Conservation (phyloP, 1,140 invertebrate genomes). For the Myzus persicae region DNA sequence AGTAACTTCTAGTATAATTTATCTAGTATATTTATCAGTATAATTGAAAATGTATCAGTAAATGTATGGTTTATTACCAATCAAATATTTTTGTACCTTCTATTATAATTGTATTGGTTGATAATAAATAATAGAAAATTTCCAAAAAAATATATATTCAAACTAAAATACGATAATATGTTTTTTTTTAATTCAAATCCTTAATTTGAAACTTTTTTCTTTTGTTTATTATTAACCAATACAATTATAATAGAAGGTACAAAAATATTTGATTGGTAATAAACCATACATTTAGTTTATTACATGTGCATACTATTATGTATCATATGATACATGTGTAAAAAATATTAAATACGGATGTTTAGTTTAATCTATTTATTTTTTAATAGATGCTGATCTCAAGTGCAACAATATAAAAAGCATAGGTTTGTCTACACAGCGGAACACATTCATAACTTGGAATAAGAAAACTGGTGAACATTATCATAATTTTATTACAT, state of each 20-base stretch:
- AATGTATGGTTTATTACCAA: too few species aligned
- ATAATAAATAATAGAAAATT: too few species aligned
- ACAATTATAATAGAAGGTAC: background rate
- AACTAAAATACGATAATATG: too few species aligned
- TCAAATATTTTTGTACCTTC: too few species aligned
- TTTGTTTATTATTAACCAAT: background rate
- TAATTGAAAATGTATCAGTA: too few species aligned
- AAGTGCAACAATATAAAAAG: conserved; percentile 64
- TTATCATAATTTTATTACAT: conserved; percentile 94
- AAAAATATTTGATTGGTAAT: background rate
- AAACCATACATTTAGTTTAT: background rate
- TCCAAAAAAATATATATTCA: too few species aligned
- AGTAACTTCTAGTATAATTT: too few species aligned
- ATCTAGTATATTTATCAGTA: too few species aligned
- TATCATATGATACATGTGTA: background rate
- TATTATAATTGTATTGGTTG: too few species aligned
- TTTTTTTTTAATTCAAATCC: too few species aligned
- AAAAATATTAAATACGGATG: background rate
- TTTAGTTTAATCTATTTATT: background rate
- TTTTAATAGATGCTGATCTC: conserved; percentile 25
- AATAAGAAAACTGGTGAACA: conserved; percentile 79
- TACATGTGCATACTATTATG: too few species aligned
- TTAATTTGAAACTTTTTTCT: background rate
- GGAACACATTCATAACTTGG: conserved; percentile 90
- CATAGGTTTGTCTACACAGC: conserved; percentile 87